Conservation (phyloP, 2,113 vertebrate species). For the Amphiprion ocellaris region DNA sequence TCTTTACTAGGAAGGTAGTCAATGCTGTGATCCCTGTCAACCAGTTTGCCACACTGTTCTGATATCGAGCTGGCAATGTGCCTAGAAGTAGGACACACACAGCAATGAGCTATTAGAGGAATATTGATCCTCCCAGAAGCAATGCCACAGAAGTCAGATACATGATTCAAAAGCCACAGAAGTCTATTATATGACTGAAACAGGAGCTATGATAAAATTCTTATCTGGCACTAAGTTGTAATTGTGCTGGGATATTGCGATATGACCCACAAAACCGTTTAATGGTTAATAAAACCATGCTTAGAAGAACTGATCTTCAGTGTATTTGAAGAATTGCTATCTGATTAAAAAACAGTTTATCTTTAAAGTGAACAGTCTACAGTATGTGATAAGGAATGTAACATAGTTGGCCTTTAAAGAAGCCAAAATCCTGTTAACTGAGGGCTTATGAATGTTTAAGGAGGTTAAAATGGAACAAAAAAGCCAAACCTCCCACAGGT, state of each 20-base stretch:
- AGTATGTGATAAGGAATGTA: conserved; percentile 4
- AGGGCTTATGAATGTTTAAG: conserved; percentile 56
- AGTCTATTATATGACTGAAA: conserved; percentile 43
- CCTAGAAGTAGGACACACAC: conserved; percentile 49
- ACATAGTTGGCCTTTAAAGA: conserved; percentile 15
- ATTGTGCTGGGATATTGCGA: conserved; percentile 3
- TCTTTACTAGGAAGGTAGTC: background rate
- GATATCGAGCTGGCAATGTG: conserved; percentile 42
- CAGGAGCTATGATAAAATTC: conserved; percentile 25
- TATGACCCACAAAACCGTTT: background rate
- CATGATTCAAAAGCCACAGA: conserved; percentile 42
- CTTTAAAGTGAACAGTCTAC: background rate
- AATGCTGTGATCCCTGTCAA: conserved; percentile 30
- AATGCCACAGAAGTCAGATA: conserved; percentile 38
- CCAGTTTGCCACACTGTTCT: conserved; percentile 27
- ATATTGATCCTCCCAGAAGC: conserved; percentile 60
- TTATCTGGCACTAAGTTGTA: conserved; percentile 6
- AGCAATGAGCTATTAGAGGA: conserved; percentile 56
- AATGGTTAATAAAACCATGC: background rate
- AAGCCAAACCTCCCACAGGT: conserved; percentile 36
- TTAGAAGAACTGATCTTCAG: background rate
- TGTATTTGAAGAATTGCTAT: background rate
- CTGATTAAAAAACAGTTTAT: background rate
- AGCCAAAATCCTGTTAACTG: conserved; percentile 33
- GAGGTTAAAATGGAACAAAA: conserved; percentile 56